Evolutionary conservation across 2,888 invertebrate genomes (phyloP), one percentile per base, ranked within the genome.

Genomic region (Seladonia tumulorum): DNA sequence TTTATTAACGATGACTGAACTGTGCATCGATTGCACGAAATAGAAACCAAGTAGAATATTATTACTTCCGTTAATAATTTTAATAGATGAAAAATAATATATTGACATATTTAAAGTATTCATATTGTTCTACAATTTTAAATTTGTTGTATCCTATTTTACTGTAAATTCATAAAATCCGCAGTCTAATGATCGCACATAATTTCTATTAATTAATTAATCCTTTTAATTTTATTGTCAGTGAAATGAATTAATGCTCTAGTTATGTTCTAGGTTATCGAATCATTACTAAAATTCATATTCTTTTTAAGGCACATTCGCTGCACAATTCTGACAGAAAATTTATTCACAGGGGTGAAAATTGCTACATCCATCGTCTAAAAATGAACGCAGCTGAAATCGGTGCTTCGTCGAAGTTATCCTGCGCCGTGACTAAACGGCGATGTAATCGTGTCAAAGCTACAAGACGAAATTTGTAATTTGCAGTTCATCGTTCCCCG

Each of bases 381-480:
- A 47, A 47, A 71, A 16, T 16, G 14, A 45, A 71, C 45, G 45
- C n/a, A 5, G 16, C n/a, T 45, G 25, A 25, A 47, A 8, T 45
- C 71, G 18, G 45, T 29, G 25, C 14, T 45, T 18, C 42, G 39
- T 10, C 16, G 71, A n/a, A 47, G 14, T 47, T 25, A 45, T 4
- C 16, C 47, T 47, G 25, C 25, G 16, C 22, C 25, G 47, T 71
- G 25, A 45, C 16, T 60, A 60, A 75, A 53, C 35, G 18, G 8
- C 47, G 39, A 39, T 39, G 25, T 49, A 12, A 45, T 29, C 76
- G 66, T 70, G 39, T 22, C 57, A 18, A 77, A 71, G 39, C 25
- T 70, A 14, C 35, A 80, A 70, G 35, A 47, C 53, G 10, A 77
- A 68, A 66, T 60, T 82, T 87, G 66, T 81, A 87, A 89, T 82